Evolutionary conservation across 53 echinoderm and acorn worm species (phyloP), one percentile per base, ranked within the genome.

Genomic region (Temnopleurus reevesii): DNA sequence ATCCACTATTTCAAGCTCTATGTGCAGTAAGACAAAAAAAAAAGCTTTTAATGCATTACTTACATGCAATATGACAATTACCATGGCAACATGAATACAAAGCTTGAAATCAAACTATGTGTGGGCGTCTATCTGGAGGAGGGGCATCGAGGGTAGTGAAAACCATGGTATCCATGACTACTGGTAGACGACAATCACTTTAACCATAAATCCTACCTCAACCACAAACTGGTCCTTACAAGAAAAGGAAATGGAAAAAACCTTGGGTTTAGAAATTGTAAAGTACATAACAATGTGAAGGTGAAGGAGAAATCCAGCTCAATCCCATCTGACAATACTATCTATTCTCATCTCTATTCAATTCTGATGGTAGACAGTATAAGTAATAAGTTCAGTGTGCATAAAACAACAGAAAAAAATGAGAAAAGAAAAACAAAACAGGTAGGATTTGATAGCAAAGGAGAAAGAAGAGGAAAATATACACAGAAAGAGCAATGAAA

Each of bases 71-170:
- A 56, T 55, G 83, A 53, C 31, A 53, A 55, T 83, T 33, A n/a
- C 83, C 83, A 83, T 55, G 55, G 23, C 35, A 83, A 55, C 83
- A 54, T 53, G 49, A 79, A 83, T 53, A 83, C 55, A 83, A 83
- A 34, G 55, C 55, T 35, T 55, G 17, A 51, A 81, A 53, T 30
- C 81, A 53, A 47, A 55, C 19, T 49, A 56, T 56, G 83, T 28
- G 83, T 55, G 83, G 83, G 83, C 41, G 79, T 47, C n/a, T n/a
- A n/a, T n/a, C 31, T 79, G 79, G 79, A 47, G 79, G 46, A 79
- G 79, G 49, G 17, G 43, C 5, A 79, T 46, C 46, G 28, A 83
- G 49, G 79, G 79, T 4, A 79, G 79, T 17, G 27, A 83, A 82
- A n/a, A 23, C 33, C 35, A 23, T 30, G 55, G 55, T 83, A 55